Percentiles rank a stretch among this genome's conserved stretches.
Conservation (phyloP, 2,888 invertebrate genomes). For the Scotopteryx bipunctaria region DNA sequence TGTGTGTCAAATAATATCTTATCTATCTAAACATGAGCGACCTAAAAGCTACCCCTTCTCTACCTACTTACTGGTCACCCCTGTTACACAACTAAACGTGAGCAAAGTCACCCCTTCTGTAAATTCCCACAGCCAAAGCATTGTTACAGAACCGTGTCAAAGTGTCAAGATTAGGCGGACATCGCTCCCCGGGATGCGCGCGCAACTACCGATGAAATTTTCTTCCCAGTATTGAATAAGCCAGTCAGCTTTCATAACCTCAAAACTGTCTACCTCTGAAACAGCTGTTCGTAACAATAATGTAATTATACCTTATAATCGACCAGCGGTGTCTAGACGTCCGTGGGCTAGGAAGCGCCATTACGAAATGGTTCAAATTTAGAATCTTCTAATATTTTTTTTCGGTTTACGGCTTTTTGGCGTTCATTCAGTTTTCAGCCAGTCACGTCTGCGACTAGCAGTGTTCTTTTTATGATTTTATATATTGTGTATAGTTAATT, state of each 20-base stretch:
- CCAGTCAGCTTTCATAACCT: slow-evolving; percentile 77
- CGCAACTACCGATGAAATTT: slow-evolving; percentile 61
- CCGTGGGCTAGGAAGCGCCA: slow-evolving; percentile 45
- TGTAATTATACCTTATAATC: slow-evolving; percentile 38
- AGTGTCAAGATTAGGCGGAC: slow-evolving; percentile 56
- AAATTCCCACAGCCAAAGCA: slow-evolving; percentile 16
- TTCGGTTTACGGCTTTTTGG: slow-evolving; percentile 70
- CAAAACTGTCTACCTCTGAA: slow-evolving; percentile 54
- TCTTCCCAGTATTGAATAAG: slow-evolving; percentile 67
- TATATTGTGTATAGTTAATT: slow-evolving; percentile 17
- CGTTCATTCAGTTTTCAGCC: slow-evolving; percentile 76
- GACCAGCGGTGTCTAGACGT: slow-evolving; percentile 57
- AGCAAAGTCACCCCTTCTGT: not conserved
- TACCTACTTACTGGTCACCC: slow-evolving; percentile 1
- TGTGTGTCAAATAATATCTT: too few species aligned
- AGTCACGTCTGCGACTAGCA: slow-evolving; percentile 53
- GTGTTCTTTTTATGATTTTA: slow-evolving; percentile 47
- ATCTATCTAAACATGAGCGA: too few species aligned
- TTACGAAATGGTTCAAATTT: slow-evolving; percentile 79
- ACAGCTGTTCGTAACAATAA: slow-evolving; percentile 69
- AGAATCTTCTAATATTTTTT: slow-evolving; percentile 62
- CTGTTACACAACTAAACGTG: not conserved
- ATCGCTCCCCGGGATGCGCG: slow-evolving; percentile 65
- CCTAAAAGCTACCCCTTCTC: too few species aligned
- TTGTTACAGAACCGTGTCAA: slow-evolving; percentile 49